phyloP scores from a whole-genome alignment of 2,113 vertebrate genomes.

The Alexandromys fortis region DNA sequence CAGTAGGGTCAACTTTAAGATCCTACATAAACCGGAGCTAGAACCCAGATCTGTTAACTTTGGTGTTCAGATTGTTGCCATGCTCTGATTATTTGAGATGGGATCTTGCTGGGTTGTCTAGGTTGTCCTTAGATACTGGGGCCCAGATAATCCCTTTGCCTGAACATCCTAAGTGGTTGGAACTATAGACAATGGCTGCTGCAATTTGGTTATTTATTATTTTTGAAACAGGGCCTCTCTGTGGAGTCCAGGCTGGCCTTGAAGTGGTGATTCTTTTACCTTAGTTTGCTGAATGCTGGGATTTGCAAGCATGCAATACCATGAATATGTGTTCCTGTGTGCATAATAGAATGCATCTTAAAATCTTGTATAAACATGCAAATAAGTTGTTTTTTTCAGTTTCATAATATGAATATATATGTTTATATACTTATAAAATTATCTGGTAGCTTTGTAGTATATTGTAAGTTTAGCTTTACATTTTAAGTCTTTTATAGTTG shows the following conservation, averaged over 20 bases:
- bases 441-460: not conserved
- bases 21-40: not conserved
- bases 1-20: not conserved
- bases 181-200: not conserved
- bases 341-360: not conserved
- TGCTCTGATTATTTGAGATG: not conserved
- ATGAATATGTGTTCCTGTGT: not conserved
- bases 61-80: not conserved
- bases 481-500: constrained; percentile 27
- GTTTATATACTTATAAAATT: constrained; percentile 50
- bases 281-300: not conserved
- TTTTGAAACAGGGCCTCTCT: not conserved
- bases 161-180: not conserved
- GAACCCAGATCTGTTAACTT: not conserved
- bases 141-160: not conserved
- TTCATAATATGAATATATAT: not conserved
- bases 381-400: not conserved
- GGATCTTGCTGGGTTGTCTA: not conserved
- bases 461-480: constrained; percentile 30
- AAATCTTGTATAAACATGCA: constrained; percentile 31
- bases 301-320: not conserved
- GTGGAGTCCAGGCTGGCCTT: not conserved
- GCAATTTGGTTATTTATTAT: not conserved
- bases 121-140: not conserved
- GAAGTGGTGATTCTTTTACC: not conserved